A percentile compares a stretch with the other conserved stretches of the same genome.
phyloP scores from a whole-genome alignment of 2,797 vertebrate genomes.

The Acrossocheilus fasciatus region DNA sequence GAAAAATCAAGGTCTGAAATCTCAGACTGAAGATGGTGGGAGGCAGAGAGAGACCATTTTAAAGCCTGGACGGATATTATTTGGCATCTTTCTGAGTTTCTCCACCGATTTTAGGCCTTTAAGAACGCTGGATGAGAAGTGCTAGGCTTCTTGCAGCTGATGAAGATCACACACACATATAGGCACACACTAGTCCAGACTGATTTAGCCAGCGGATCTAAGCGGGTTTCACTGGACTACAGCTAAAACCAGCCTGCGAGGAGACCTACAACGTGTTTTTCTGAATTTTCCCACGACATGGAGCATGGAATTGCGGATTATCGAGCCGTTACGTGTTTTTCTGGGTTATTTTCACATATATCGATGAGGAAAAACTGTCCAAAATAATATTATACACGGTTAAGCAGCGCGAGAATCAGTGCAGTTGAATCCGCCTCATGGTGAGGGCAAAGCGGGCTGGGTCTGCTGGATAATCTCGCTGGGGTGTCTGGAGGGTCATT shows the following conservation, averaged over 20 bases:
- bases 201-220: constrained; percentile 22
- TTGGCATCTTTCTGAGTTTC: constrained; percentile 45
- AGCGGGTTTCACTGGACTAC: constrained; percentile 31
- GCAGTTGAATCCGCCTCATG: constrained; percentile 52
- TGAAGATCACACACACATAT: constrained; percentile 24
- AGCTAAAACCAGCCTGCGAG: constrained; percentile 41
- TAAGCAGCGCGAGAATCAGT: constrained; percentile 21
- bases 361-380: constrained; percentile 52
- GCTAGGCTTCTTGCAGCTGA: neutral
- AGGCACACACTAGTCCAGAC: neutral
- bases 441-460: constrained; percentile 72
- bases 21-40: constrained; percentile 41
- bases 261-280: constrained; percentile 36
- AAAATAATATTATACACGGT: constrained; percentile 13
- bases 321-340: constrained; percentile 69
- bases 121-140: neutral
- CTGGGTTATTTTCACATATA: constrained; percentile 62
- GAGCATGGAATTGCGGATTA: constrained; percentile 88
- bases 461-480: constrained; percentile 58
- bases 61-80: constrained; percentile 25
- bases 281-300: constrained; percentile 78
- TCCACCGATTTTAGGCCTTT: constrained; percentile 12
- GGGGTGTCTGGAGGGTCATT: constrained; percentile 27
- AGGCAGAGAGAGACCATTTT: constrained; percentile 41
- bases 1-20: constrained; percentile 36